phyloP scores from a whole-genome alignment of 1,140 invertebrate species.

The Diorhabda sublineata region DNA sequence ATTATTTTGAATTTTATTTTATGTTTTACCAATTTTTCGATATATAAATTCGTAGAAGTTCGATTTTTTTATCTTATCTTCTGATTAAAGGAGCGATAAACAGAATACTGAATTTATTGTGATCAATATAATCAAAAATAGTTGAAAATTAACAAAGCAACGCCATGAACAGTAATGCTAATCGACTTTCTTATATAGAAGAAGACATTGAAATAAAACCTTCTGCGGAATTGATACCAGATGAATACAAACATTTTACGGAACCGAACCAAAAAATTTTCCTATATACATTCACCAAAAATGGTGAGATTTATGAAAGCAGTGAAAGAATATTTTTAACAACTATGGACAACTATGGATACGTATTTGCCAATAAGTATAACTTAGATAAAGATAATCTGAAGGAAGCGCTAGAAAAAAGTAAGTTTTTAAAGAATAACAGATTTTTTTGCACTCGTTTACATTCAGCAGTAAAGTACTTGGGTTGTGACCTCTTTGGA shows the following conservation, averaged over 20 bases:
- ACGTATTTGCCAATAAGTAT: not conserved
- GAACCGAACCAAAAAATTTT: not conserved
- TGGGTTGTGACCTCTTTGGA: too few relatives aligned
- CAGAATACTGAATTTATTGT: too few relatives aligned
- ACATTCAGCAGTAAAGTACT: too few relatives aligned
- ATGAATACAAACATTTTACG: slow-evolving; percentile 20
- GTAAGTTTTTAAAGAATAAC: not conserved
- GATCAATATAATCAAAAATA: not conserved
- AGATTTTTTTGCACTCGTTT: too few relatives aligned
- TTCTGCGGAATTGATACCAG: slow-evolving; percentile 18
- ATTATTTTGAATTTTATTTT: too few relatives aligned
- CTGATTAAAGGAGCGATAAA: too few relatives aligned
- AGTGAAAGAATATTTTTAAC: not conserved
- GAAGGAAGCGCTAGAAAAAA: not conserved
- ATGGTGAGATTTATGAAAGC: not conserved
- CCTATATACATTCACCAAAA: not conserved
- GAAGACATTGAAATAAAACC: slow-evolving; percentile 16
- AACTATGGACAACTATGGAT: not conserved
- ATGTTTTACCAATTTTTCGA: too few relatives aligned
- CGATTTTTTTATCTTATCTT: too few relatives aligned
- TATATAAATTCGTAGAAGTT: too few relatives aligned
- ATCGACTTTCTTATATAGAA: not conserved
- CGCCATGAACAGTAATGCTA: not conserved
- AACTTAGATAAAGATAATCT: slow-evolving; percentile 7
- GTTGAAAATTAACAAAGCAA: not conserved